Base-by-base conservation (phyloP, 2,888 invertebrate genomes). In the Atethmia centrago region DNA sequence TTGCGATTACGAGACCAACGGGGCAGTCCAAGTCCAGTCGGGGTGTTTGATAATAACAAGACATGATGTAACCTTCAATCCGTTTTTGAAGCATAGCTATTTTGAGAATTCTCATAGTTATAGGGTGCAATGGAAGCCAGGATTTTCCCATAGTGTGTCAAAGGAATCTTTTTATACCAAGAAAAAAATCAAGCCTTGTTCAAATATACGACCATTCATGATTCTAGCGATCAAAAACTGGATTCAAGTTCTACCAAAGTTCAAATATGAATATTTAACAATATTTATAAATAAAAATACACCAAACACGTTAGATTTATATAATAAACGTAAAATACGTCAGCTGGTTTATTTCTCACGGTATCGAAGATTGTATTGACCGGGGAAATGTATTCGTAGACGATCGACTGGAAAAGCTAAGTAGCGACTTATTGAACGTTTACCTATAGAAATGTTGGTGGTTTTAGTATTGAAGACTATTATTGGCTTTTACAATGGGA, bases 301-400 rank as follows among this genome's bases (percentile, higher is more conserved):
- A 56, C 74, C 2, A 53, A 53, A 45, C 16, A 73, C 12, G 25
- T 25, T 25, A 45, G 21, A 55, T 69, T 36, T 0, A 56, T 31
- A 56, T 1, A 45, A 62, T 47, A 66, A 62, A 66, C 21, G 40
- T 66, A 47, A 62, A 80, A 62, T n/a, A 42, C 16, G 53, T 25
- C 79, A 83, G 83, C 36, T 78, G 78, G 19, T 10, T 16, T 3
- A 14, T 1, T 63, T 83, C 79, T 21, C 79, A 79, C 58, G 71
- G 55, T 12, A 62, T n/a, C 19, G 42, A 49, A 59, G 63, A 64
- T 64, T 25, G 65, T 70, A 79, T 70, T 47, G 66, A 78, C 61
- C 36, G 12, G 49, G 59, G 55, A 77, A 81, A 56, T 62, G 40
- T 81, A 53, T 71, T 70, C 56, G 65, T 56, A 19, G 10, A 25